Conservation (phyloP, 2,113 vertebrate species). For the Spheniscus mendiculus region DNA sequence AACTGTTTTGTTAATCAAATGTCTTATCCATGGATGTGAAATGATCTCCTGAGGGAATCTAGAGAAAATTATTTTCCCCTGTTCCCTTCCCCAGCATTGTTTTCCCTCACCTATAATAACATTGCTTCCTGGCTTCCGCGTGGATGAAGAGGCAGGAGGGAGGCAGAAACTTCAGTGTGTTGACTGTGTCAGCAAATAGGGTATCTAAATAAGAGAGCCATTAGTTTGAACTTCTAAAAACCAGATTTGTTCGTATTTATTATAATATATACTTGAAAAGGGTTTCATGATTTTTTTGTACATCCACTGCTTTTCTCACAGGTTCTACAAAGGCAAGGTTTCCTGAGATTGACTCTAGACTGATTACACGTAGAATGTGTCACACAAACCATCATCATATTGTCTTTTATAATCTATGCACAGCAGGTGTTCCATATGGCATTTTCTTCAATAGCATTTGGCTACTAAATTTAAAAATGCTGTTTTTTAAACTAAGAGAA, state of each 20-base stretch:
- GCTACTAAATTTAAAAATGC: not conserved
- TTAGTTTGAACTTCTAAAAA: not conserved
- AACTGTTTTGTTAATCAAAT: not conserved
- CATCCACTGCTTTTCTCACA: not conserved
- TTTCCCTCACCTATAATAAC: not conserved
- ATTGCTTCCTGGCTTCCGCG: not conserved
- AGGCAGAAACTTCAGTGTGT: not conserved
- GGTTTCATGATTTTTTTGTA: not conserved
- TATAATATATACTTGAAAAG: not conserved
- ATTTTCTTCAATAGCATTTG: not conserved
- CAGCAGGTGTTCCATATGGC: not conserved
- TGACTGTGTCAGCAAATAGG: not conserved
- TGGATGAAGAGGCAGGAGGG: not conserved
- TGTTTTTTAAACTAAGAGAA: not conserved
- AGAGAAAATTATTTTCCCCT: not conserved
- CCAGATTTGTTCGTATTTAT: not conserved
- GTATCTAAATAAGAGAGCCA: not conserved
- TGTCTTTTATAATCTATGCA: not conserved
- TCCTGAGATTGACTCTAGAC: not conserved
- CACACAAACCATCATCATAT: not conserved
- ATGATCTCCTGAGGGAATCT: not conserved
- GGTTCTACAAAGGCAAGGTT: not conserved
- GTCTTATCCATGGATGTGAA: not conserved
- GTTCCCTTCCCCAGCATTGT: not conserved
- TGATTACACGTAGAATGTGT: not conserved